A percentile compares a stretch with the other conserved stretches of the same genome.
phyloP scores from a whole-genome alignment of 2,113 vertebrate genomes.

The Antechinus flavipes region DNA sequence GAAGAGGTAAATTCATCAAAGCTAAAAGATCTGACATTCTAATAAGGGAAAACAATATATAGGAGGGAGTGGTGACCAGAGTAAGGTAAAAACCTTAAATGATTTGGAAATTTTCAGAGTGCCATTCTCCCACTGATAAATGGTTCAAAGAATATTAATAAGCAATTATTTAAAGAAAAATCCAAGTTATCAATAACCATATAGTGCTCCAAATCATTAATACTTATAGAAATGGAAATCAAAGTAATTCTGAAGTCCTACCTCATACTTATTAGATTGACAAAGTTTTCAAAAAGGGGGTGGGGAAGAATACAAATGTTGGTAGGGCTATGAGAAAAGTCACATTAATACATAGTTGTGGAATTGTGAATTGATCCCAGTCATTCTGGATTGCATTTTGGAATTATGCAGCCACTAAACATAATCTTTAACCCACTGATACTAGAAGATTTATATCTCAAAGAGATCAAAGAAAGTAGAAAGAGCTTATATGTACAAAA shows the following conservation, averaged over 20 bases:
- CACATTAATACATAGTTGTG: not conserved
- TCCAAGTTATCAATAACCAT: no score
- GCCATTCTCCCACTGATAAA: no score
- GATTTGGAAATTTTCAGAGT: no score
- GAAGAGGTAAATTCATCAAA: no score
- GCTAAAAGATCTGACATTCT: no score
- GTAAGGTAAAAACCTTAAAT: no score
- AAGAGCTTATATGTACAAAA: not conserved
- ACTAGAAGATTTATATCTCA: not conserved
- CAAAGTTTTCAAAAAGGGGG: not conserved
- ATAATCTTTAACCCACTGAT: not conserved
- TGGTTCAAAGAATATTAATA: not conserved
- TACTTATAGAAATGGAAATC: slow-evolving; percentile 1
- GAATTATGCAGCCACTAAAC: not conserved
- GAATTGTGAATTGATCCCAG: not conserved
- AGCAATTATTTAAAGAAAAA: no score
- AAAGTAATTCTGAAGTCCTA: not conserved
- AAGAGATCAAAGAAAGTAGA: not conserved
- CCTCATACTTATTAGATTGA: not conserved
- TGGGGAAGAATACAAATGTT: not conserved
- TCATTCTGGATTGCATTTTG: slow-evolving; percentile 23
- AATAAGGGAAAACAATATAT: no score
- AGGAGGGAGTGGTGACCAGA: no score
- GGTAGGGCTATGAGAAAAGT: not conserved
- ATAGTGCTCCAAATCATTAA: not conserved